phyloP scores from a whole-genome alignment of 2,797 vertebrate genomes.

The Steatocranus sp. region DNA sequence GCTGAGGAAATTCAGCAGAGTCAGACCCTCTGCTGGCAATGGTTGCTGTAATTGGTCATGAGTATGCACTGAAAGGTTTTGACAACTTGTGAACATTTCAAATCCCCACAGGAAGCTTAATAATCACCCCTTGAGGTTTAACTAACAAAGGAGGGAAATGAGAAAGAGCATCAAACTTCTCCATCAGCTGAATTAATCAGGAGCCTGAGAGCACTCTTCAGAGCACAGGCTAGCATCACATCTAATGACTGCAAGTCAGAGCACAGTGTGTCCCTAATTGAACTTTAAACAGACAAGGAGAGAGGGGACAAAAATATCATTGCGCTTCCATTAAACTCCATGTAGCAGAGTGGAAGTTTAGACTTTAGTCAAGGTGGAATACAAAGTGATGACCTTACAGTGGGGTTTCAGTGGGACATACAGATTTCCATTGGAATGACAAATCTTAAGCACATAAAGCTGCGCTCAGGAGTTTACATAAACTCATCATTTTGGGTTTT shows the following conservation, averaged over 20 bases:
- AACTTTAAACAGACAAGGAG: conserved; percentile 46
- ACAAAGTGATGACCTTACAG: neutral
- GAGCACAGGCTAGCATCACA: conserved; percentile 5
- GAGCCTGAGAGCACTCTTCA: conserved; percentile 28
- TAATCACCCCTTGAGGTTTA: conserved; percentile 28
- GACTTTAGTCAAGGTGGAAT: neutral
- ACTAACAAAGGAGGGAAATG: conserved; percentile 19
- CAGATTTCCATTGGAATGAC: neutral
- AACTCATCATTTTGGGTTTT: neutral
- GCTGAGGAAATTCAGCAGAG: neutral
- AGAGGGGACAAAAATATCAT: conserved; percentile 16
- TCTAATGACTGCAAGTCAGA: conserved; percentile 32
- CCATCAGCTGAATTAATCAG: conserved; percentile 60
- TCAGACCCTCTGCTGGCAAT: neutral
- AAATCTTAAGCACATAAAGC: neutral
- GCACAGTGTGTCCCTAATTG: conserved; percentile 37
- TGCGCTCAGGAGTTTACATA: neutral
- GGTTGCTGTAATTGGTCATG: neutral
- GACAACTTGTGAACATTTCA: conserved; percentile 26
- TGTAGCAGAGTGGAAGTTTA: conserved; percentile 4
- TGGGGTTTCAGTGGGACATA: conserved; percentile 6
- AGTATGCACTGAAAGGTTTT: conserved; percentile 21
- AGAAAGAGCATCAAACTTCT: conserved; percentile 31
- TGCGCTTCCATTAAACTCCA: conserved; percentile 4
- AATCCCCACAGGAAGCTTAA: conserved; percentile 25